Base-by-base conservation (phyloP, 2,888 invertebrate genomes). In the Drosophila antonietae region DNA sequence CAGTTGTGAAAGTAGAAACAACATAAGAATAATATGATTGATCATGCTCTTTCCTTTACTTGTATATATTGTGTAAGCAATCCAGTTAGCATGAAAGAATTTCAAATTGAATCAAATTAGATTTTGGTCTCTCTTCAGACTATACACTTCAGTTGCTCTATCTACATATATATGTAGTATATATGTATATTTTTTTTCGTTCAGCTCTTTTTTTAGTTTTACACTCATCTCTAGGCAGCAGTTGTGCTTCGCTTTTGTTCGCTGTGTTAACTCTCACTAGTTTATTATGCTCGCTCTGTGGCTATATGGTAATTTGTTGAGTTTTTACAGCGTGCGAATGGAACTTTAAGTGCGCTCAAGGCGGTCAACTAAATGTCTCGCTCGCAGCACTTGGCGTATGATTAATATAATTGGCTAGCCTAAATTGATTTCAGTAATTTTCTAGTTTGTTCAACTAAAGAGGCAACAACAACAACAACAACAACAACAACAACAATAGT, bases 351-450 rank as follows among this genome's bases (percentile, higher is more conserved):
- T 65, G 78, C 56, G 43, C 47, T 62, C 69, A 75, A 79, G 72
- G 69, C 76, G 65, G 47, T 57, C 65, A 51, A 41, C 67, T 72
- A 28, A 63, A 33, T 61, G 56, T 57, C 43, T 33, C n/a, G 49
- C 58, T n/a, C 28, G 6, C 7, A n/a, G 1, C 39, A 23, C 35
- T 14, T n/a, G 31, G 28, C 46, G 58, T 28, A 56, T 60, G 52
- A 60, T 73, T 73, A 69, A 66, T 68, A 61, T 73, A 75, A 72
- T 73, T 73, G 59, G 51, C 58, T 64, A 35, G 69, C 57, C 59
- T 73, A 65, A 85, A 79, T 80, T 77, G 78, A 73, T 74, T 68
- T 62, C 43, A 33, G 37, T 63, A 75, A 79, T 87, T 84, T 79
- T 71, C 73, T 77, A 75, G 81, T 78, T 62, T 49, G 68, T 28